Percentiles rank a stretch among this genome's conserved stretches.
phyloP scores from a whole-genome alignment of 2,113 vertebrate genomes.

The Loxodonta africana region DNA sequence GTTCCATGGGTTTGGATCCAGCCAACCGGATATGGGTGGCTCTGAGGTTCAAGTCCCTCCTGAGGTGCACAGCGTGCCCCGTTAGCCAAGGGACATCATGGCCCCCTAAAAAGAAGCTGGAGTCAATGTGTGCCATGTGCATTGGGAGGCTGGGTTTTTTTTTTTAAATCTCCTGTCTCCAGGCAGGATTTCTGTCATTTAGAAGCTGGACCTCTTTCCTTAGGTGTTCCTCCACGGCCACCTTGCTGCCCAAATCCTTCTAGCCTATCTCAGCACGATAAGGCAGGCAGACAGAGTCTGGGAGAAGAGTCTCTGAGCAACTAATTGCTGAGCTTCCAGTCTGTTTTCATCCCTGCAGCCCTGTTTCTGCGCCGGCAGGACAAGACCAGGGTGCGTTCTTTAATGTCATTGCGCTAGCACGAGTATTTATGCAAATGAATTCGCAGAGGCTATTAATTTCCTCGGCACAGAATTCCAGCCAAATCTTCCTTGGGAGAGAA shows the following conservation, averaged over 20 bases:
- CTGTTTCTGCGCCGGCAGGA: conserved; percentile 38
- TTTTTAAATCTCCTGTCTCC: not conserved
- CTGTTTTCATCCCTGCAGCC: conserved; percentile 33
- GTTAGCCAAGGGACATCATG: not conserved
- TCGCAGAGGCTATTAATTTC: conserved; percentile 62
- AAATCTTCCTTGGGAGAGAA: conserved; percentile 60
- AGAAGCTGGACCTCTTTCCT: conserved; percentile 25
- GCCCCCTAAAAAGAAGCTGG: not conserved
- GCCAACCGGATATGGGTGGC: not conserved
- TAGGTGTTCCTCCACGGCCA: not conserved
- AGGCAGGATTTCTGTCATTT: conserved; percentile 7
- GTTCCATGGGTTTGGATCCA: not conserved
- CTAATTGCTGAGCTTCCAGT: not conserved
- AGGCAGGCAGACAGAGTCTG: not conserved
- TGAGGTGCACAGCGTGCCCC: not conserved
- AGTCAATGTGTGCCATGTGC: not conserved
- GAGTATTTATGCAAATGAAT: conserved; percentile 76
- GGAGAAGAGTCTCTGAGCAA: not conserved
- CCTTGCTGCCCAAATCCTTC: conserved; percentile 14
- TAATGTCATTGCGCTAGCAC: conserved; percentile 55
- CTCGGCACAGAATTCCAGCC: conserved; percentile 56
- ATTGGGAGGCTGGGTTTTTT: not conserved
- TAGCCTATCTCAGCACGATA: conserved; percentile 43
- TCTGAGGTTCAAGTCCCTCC: not conserved
- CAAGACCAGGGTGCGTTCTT: conserved; percentile 59